phyloP scores from a whole-genome alignment of 2,113 vertebrate species.

The Myotis davidii region DNA sequence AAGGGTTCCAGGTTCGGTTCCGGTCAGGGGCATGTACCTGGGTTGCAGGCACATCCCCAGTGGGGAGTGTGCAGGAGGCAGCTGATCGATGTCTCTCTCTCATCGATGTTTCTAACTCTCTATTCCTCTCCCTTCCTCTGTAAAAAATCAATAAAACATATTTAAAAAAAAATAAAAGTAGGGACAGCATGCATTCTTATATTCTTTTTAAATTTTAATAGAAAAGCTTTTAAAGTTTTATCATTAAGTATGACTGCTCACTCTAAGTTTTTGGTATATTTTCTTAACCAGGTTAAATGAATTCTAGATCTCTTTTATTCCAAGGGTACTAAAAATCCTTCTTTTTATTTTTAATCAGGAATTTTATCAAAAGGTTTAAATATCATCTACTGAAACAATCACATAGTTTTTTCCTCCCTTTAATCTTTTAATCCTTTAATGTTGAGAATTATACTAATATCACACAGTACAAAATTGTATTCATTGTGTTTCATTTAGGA shows the following conservation, averaged over 20 bases:
- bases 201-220: neutral
- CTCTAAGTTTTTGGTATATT: neutral
- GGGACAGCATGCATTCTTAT: neutral
- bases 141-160: too few relatives aligned
- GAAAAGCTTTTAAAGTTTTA: neutral
- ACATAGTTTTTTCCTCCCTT: neutral
- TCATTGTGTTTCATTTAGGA: neutral
- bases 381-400: neutral
- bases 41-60: too few relatives aligned
- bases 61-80: too few relatives aligned
- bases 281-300: neutral
- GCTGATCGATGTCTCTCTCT: too few relatives aligned
- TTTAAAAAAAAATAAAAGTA: too few relatives aligned
- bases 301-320: neutral
- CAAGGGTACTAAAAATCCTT: neutral
- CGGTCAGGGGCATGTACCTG: too few relatives aligned
- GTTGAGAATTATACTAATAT: neutral
- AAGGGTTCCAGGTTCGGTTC: too few relatives aligned
- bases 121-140: too few relatives aligned
- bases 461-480: neutral
- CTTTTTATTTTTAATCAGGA: neutral
- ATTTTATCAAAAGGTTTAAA: neutral
- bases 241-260: neutral
- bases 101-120: too few relatives aligned
- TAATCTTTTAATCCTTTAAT: neutral